Conservation (phyloP, 1,140 invertebrate genomes). For the Polyergus mexicanus region DNA sequence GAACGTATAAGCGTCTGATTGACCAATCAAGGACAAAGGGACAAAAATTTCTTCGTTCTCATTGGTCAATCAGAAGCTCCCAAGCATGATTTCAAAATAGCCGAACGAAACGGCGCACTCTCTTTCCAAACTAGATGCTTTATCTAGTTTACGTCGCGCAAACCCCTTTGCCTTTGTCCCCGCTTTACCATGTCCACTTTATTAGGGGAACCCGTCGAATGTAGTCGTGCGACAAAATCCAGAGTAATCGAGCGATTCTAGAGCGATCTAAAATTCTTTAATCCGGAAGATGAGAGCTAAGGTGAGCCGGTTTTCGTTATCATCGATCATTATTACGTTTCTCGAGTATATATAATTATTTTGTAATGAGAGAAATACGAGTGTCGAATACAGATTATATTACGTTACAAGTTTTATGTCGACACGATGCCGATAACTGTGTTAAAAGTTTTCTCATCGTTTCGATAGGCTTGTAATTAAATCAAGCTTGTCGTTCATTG, state of each 20-base stretch:
- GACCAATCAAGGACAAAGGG: no score
- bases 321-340: slow-evolving; percentile 53
- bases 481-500: no score
- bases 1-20: no score
- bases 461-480: neutral
- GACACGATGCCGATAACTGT: neutral
- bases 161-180: no score
- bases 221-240: slow-evolving; percentile 64
- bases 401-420: neutral
- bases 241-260: slow-evolving; percentile 78
- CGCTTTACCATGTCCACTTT: slow-evolving; percentile 74
- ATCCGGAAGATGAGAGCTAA: slow-evolving; percentile 83
- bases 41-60: no score
- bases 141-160: no score
- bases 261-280: slow-evolving; percentile 74
- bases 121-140: no score
- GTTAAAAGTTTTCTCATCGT: neutral
- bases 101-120: no score
- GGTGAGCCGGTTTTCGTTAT: slow-evolving; percentile 72
- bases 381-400: neutral
- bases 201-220: slow-evolving; percentile 60
- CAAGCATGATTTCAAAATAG: no score
- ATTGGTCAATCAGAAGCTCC: no score
- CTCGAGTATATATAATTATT: neutral
- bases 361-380: neutral